Base-by-base conservation (phyloP, 2,888 invertebrate species). In the Cerceris ruficornis region DNA sequence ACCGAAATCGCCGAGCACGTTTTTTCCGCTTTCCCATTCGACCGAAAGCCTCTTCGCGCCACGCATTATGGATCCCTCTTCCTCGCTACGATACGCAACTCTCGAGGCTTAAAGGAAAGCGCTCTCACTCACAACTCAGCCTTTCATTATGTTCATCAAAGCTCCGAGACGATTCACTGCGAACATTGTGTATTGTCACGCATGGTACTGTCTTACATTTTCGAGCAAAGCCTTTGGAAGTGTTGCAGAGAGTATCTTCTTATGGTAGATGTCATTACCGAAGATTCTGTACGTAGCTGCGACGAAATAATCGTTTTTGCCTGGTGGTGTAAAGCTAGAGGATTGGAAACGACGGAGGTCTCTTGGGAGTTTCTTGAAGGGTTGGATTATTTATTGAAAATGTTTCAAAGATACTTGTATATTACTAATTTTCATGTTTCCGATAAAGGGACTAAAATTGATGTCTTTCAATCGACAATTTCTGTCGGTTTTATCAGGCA, bases 131-230 rank as follows among this genome's bases (percentile, higher is more conserved):
- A 54, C 39, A 61, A 17, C 60, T 52, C 66, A 54, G 69, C 67
- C 69, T 73, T 65, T 76, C 69, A 75, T 77, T 80, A 77, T 69
- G 68, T 62, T 73, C 69, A 55, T 74, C 73, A 72, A 83, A 75
- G 71, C 60, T 59, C 54, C 79, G 74, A 76, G 52, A 72, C 69
- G 65, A 65, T 74, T 60, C 54, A 69, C 4, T 11, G 13, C 28
- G 39, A 46, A 15, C 11, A 46, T 46, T 13, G 46, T 13, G 46
- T 11, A 46, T 46, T 11, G 8, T 2, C 13, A 46, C 5, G 46
- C 13, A 46, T 46, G 2, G 2, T 5, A 46, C 13, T 46, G 13
- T 46, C 46, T 46, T 46, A 46, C 13, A 46, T 11, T 46, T 13
- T 46, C 2, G 46, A 46, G 13, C 2, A 13, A 46, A 46, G 57